Evolutionary conservation across 2,797 vertebrate genomes (phyloP).

Genomic region (Merluccius polli): DNA sequence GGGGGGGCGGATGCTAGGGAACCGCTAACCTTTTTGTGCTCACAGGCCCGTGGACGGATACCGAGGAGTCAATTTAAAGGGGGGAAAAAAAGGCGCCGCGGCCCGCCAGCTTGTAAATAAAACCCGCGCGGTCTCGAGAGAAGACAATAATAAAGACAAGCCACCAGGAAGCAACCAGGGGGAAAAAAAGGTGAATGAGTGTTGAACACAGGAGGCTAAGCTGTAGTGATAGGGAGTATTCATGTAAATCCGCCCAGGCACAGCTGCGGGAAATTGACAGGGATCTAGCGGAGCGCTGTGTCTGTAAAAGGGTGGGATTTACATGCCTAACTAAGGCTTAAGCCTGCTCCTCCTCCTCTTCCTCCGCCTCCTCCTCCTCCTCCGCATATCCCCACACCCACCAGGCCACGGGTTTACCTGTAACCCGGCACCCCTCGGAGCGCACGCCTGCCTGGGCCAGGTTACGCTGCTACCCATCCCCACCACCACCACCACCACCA

Average conservation of each 20-base stretch:
- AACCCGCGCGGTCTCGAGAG: slow-evolving; percentile 49
- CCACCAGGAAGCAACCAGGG: slow-evolving; percentile 32
- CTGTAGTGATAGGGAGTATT: slow-evolving; percentile 73
- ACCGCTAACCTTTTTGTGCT: slow-evolving; percentile 71
- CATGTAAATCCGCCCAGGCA: slow-evolving; percentile 77
- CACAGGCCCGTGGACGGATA: slow-evolving; percentile 68
- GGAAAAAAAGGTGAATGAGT: slow-evolving; percentile 53
- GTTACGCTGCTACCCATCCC: slow-evolving; percentile 60
- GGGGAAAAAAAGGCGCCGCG: slow-evolving; percentile 61
- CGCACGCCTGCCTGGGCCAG: slow-evolving; percentile 55
- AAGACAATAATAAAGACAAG: slow-evolving; percentile 45
- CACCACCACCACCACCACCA: slow-evolving; percentile 29
- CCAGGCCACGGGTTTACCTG: slow-evolving; percentile 76
- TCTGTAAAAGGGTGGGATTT: slow-evolving; percentile 83
- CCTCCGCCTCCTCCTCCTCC: neutral
- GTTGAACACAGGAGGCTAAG: slow-evolving; percentile 65
- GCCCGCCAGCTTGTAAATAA: slow-evolving; percentile 70
- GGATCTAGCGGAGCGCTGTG: slow-evolving; percentile 78
- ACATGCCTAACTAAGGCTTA: slow-evolving; percentile 85
- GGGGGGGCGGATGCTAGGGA: slow-evolving; percentile 55
- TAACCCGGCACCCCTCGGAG: slow-evolving; percentile 69
- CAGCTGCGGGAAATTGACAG: slow-evolving; percentile 80
- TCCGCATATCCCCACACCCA: neutral
- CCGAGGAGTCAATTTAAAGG: slow-evolving; percentile 75
- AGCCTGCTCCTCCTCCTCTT: slow-evolving; percentile 11